A percentile compares a stretch with the other conserved stretches of the same genome.
These are phyloP conservation scores for Drosophila anomelani DNA, from an alignment of 2,888 invertebrate genomes.

Conservation along the genomic window DNA sequence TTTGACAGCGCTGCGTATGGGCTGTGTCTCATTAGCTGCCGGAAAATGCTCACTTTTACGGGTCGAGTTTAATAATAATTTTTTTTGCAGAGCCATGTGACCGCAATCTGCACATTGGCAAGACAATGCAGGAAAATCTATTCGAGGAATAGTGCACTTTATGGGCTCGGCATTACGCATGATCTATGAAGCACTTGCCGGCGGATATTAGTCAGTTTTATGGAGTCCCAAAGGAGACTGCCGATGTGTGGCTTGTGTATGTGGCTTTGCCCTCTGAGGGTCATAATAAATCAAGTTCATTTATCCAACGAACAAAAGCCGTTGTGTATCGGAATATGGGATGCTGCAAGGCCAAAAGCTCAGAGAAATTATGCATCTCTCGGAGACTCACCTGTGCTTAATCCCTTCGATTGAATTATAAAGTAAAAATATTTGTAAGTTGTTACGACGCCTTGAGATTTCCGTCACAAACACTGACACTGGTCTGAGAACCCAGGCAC, in stretches of 20 bases:
- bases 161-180: conserved; percentile 30
- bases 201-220: conserved; percentile 26
- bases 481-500: not conserved
- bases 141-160: conserved; percentile 30
- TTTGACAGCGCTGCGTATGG: conserved; percentile 51
- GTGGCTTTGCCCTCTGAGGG: not conserved
- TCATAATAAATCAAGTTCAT: conserved; percentile 2
- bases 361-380: not conserved
- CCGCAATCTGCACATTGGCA: conserved; percentile 48
- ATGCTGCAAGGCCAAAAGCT: no score
- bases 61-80: conserved; percentile 46
- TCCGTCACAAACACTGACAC: not conserved
- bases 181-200: conserved; percentile 16
- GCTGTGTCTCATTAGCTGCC: conserved; percentile 52
- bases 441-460: not conserved
- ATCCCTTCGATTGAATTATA: no score
- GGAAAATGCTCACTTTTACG: conserved; percentile 14
- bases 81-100: conserved; percentile 32
- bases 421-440: not conserved
- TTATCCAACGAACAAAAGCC: not conserved
- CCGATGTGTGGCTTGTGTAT: conserved; percentile 13
- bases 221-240: conserved; percentile 6
- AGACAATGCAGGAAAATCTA: conserved; percentile 52
- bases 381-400: not conserved
- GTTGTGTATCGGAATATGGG: not conserved